Conservation (phyloP, 2,888 invertebrate genomes). For the Coelogynopora nodosa region DNA sequence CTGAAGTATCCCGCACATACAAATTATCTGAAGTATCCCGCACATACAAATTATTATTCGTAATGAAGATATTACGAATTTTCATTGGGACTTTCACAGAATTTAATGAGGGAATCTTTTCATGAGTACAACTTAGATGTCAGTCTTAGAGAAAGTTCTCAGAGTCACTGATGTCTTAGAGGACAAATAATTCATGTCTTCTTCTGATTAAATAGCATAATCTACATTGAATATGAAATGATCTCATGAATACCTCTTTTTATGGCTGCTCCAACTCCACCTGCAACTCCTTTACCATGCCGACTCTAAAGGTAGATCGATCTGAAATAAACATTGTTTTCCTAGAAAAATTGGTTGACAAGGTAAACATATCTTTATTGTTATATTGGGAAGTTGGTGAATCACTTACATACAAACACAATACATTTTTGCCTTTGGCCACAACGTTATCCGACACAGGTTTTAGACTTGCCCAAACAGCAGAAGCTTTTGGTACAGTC, state of each 20-base stretch:
- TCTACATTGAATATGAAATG: background rate
- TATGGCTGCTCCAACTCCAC: conserved; percentile 6
- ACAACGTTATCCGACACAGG: background rate
- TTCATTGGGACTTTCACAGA: background rate
- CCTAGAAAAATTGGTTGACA: background rate
- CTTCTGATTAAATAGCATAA: background rate
- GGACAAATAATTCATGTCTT: background rate
- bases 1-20: background rate
- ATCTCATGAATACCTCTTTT: background rate
- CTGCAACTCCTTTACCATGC: conserved; percentile 35
- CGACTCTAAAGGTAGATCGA: conserved; percentile 27
- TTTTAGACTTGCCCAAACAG: background rate
- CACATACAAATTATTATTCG: background rate
- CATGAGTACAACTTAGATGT: background rate
- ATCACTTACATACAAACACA: conserved; percentile 25
- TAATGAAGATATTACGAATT: background rate
- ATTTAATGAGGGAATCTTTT: background rate
- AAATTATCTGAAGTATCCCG: background rate
- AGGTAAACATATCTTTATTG: conserved; percentile 22
- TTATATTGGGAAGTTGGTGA: conserved; percentile 29
- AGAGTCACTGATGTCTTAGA: background rate
- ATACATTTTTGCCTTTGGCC: background rate
- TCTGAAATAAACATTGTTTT: background rate
- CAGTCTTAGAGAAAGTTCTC: background rate
- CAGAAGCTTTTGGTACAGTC: background rate